phyloP scores from a whole-genome alignment of 1,140 invertebrate species.

The Lycorma delicatula region DNA sequence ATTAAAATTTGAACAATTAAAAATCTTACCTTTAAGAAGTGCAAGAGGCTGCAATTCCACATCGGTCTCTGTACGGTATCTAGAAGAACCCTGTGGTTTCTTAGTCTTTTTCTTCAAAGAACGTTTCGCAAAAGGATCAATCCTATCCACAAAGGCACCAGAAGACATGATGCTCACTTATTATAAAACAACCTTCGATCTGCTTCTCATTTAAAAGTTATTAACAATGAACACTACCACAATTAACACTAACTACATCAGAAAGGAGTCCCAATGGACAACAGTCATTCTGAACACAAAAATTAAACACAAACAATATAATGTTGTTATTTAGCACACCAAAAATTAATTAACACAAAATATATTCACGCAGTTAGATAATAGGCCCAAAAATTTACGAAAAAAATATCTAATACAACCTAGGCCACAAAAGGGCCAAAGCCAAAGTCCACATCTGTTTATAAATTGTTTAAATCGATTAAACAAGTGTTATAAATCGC shows the following conservation, averaged over 20 bases:
- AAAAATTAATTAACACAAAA: neutral
- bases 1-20: too few species aligned
- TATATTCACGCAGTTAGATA: neutral
- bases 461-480: too few species aligned
- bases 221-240: neutral
- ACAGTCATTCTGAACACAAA: neutral
- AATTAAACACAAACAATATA: neutral
- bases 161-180: constrained; percentile 22
- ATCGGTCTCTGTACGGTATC: constrained; percentile 46
- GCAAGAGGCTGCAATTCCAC: constrained; percentile 47
- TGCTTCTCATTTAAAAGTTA: constrained; percentile 4
- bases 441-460: too few species aligned
- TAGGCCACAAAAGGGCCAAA: too few species aligned
- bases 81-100: constrained; percentile 48
- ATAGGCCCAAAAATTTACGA: too few species aligned
- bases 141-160: constrained; percentile 47
- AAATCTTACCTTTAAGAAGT: constrained; percentile 43
- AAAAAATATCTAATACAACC: too few species aligned
- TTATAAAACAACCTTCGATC: neutral
- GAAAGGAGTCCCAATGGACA: neutral
- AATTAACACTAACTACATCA: neutral
- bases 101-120: constrained; percentile 50
- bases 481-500: too few species aligned
- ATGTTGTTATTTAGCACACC: neutral
- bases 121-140: constrained; percentile 50